Base-by-base conservation (phyloP, 2,113 vertebrate species). In the Calyptommatus sinebrachiatus region DNA sequence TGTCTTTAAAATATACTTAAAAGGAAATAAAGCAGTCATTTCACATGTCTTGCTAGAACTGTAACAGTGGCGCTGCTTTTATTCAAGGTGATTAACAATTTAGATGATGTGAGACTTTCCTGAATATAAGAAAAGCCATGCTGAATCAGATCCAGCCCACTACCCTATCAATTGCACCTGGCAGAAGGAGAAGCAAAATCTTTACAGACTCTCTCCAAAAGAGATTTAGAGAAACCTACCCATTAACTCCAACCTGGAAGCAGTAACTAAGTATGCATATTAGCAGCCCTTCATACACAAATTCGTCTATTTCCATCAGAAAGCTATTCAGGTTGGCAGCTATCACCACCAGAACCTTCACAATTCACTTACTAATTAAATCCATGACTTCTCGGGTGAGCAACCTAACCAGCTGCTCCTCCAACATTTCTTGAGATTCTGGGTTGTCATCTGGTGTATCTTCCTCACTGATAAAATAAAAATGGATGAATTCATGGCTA, bases 351-450 rank as follows among this genome's bases (percentile, higher is more conserved):
- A 41, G 2, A 2, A 85, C 26, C 5, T 48, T 66, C 53, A 20
- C 29, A 29, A 57, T 83, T 76, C 82, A 96, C 97, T 95, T 95
- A 99, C 98, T 92, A 89, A 98, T 95, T 0, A 99, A 94, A 90
- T 99, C 98, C 95, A 99, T 95, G 84, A 98, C 95, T 93, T 99
- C 98, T 77, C 97, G 96, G 41, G 97, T 99, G 88, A 97, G 88
- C 87, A 98, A 92, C 69, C 97, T 96, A 48, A 97, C 93, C 78
- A 99, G 90, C 83, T 98, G 96, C 83, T 99, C 97, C 85, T 99
- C 98, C 87, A 99, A 89, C 95, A 99, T 97, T 89, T 99, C 98
- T 90, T 97, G 95, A 76, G 97, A 98, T 86, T 99, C 97, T 0
- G 96, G 96, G 84, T 95, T 98, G 80, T 98, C 97, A 80, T 97